phyloP scores from a whole-genome alignment of 1,140 invertebrate species.

The Doryteuthis pealeii region DNA sequence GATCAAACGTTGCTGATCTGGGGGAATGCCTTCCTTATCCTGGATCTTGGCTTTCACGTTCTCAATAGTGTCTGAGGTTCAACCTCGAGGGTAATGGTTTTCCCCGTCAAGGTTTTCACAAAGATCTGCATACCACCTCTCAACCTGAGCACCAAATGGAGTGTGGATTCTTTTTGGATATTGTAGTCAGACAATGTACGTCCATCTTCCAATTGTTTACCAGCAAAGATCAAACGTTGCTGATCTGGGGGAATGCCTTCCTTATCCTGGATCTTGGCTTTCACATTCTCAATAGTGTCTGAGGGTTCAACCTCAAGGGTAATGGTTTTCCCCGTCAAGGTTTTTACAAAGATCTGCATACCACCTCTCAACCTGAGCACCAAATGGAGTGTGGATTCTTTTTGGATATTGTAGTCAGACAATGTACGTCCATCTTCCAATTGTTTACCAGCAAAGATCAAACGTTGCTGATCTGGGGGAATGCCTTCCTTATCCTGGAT shows the following conservation, averaged over 20 bases:
- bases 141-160: constrained; percentile 79
- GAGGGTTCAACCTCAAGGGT: constrained; percentile 87
- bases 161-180: constrained; percentile 73
- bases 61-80: constrained; percentile 79
- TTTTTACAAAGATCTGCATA: constrained; percentile 66
- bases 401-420: constrained; percentile 73
- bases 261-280: constrained; percentile 69
- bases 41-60: constrained; percentile 46
- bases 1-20: constrained; percentile 82
- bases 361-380: constrained; percentile 72
- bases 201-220: constrained; percentile 92
- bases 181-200: constrained; percentile 73
- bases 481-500: no score
- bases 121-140: constrained; percentile 63
- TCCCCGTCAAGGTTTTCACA: constrained; percentile 66
- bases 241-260: constrained; percentile 65
- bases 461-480: constrained; percentile 61
- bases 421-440: constrained; percentile 87
- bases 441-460: constrained; percentile 77
- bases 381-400: constrained; percentile 78
- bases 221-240: constrained; percentile 65
- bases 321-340: constrained; percentile 65
- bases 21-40: constrained; percentile 77
- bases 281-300: constrained; percentile 88
- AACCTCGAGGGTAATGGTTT: constrained; percentile 93